Percentiles rank a stretch among this genome's conserved stretches.
Conservation (phyloP, 2,113 vertebrate genomes). For the Hyperopisus bebe region DNA sequence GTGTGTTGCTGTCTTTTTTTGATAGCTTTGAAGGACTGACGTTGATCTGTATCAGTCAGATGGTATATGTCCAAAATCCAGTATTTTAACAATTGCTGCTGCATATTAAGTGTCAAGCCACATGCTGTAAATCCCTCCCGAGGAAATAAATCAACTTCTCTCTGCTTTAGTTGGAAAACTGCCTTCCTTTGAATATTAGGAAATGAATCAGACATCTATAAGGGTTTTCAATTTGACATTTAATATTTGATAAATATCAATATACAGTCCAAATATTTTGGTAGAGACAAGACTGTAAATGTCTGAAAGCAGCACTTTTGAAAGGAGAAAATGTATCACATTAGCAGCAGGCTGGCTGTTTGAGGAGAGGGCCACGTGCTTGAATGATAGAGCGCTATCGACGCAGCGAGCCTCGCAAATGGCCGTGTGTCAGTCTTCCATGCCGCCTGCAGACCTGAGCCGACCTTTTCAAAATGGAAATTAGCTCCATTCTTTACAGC, state of each 20-base stretch:
- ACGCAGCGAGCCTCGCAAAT: neutral
- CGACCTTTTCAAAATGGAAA: conserved; percentile 8
- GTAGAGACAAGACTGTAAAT: neutral
- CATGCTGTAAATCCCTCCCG: neutral
- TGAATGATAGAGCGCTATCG: neutral
- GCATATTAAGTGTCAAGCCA: neutral
- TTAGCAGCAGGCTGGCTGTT: neutral
- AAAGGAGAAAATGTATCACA: neutral
- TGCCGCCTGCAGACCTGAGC: neutral
- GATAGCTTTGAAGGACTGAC: neutral
- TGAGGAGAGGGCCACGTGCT: neutral
- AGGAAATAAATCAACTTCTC: neutral
- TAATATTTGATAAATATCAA: neutral
- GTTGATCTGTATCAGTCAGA: neutral
- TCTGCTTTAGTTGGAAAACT: neutral
- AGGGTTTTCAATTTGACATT: neutral
- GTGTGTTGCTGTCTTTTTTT: neutral
- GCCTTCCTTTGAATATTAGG: neutral
- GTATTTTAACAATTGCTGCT: neutral
- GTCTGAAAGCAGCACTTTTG: neutral
- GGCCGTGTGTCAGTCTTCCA: neutral
- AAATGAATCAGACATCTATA: neutral
- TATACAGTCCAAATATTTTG: neutral
- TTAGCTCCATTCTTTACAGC: neutral
- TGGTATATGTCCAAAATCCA: neutral